Percentiles rank a stretch among this genome's conserved stretches.
Conservation (phyloP, 1,140 invertebrate species). For the Drosophila nannoptera region DNA sequence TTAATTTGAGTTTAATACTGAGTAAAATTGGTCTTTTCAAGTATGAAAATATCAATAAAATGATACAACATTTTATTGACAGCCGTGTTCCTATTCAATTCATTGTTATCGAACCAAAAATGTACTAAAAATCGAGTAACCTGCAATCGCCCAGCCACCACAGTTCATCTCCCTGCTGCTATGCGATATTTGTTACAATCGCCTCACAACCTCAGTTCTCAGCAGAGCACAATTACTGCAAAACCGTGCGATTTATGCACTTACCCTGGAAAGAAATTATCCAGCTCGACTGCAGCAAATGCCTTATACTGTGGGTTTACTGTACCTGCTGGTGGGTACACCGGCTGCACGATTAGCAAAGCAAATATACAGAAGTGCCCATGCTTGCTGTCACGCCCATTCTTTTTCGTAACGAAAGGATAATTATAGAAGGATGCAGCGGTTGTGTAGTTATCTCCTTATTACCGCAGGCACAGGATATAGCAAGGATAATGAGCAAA, state of each 20-base stretch:
- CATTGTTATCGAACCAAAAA: background rate
- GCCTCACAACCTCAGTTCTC: background rate
- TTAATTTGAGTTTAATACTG: too few species aligned
- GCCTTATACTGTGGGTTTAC: background rate
- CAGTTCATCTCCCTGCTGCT: background rate
- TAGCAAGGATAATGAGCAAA: constrained; percentile 17
- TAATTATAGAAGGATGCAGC: constrained; percentile 28
- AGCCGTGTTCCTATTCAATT: too few species aligned
- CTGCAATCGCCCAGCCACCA: background rate
- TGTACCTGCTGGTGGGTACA: background rate
- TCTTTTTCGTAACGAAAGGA: constrained; percentile 20
- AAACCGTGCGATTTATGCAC: background rate
- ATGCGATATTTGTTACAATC: background rate
- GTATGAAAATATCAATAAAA: too few species aligned
- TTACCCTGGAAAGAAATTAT: background rate
- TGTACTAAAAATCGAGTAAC: background rate
- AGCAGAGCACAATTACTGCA: background rate
- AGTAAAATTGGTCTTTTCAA: too few species aligned
- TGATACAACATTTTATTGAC: too few species aligned
- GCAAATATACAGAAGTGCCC: constrained; percentile 26
- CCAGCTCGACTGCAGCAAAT: background rate
- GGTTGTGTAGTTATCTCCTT: constrained; percentile 25
- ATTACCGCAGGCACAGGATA: background rate
- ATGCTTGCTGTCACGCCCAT: constrained; percentile 14
- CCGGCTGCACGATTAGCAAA: constrained; percentile 19